phyloP scores from a whole-genome alignment of 1,140 invertebrate species.

The Lutraria rhynchaena region DNA sequence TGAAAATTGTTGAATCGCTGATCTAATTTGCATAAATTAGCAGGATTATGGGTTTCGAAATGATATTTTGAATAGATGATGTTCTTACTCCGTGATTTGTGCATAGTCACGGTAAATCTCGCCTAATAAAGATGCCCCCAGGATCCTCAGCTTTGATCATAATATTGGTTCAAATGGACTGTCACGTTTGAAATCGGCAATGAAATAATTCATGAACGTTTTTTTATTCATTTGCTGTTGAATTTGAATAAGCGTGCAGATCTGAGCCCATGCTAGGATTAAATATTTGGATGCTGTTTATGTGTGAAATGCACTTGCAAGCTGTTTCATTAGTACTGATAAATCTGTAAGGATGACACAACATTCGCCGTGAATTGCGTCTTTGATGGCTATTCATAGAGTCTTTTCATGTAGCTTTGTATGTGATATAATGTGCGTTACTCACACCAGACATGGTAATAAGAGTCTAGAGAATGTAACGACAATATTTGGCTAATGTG shows the following conservation, averaged over 20 bases:
- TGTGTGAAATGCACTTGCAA: too few species aligned
- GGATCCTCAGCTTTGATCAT: neutral
- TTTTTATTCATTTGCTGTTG: neutral
- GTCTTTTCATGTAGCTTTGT: conserved; percentile 6
- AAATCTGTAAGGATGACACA: too few species aligned
- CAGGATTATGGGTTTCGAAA: conserved; percentile 18
- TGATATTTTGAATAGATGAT: conserved; percentile 12
- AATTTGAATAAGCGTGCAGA: too few species aligned
- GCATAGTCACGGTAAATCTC: conserved; percentile 3
- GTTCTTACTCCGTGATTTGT: conserved; percentile 7
- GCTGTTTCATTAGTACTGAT: too few species aligned
- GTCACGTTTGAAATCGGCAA: neutral
- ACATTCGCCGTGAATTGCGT: neutral
- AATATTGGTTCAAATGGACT: neutral
- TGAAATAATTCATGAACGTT: neutral
- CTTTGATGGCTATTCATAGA: neutral
- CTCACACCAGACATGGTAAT: too few species aligned
- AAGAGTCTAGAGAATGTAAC: too few species aligned
- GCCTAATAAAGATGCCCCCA: neutral
- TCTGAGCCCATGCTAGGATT: too few species aligned
- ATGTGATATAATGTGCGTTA: too few species aligned
- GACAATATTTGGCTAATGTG: too few species aligned
- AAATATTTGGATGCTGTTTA: too few species aligned
- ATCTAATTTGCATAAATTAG: conserved; percentile 62
- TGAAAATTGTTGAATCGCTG: conserved; percentile 50